A percentile compares a stretch with the other conserved stretches of the same genome.
These are phyloP conservation scores for Penaeus indicus DNA, from an alignment of 1,140 invertebrate species.

Conservation along the genomic window DNA sequence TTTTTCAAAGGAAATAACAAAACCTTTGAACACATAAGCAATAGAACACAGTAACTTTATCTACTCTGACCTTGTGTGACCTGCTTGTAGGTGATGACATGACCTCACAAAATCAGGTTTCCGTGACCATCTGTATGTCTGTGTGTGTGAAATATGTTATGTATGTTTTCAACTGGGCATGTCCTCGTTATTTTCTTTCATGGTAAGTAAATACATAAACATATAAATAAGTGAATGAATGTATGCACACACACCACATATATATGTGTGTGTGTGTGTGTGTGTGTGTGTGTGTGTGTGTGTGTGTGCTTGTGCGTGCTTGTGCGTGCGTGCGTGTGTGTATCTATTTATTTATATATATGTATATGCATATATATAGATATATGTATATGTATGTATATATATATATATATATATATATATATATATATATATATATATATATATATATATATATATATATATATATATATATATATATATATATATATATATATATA, in stretches of 20 bases:
- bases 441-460: constrained; percentile 15
- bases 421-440: constrained; percentile 20
- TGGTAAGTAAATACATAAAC: constrained; percentile 29
- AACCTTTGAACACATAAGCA: too few species aligned
- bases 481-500: neutral
- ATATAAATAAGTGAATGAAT: neutral
- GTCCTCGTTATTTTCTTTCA: neutral
- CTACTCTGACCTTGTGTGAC: too few species aligned
- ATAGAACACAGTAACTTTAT: too few species aligned
- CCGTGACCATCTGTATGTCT: neutral
- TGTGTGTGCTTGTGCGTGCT: constrained; percentile 9
- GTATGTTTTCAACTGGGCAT: neutral
- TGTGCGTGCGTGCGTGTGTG: constrained; percentile 1
- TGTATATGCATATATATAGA: constrained; percentile 32
- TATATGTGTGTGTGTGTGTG: constrained; percentile 31
- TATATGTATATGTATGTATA: neutral
- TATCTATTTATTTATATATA: constrained; percentile 33
- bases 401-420: constrained; percentile 14
- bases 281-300: neutral
- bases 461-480: constrained; percentile 19
- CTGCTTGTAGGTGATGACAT: too few species aligned
- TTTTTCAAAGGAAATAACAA: too few species aligned
- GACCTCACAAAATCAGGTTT: too few species aligned
- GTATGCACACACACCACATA: constrained; percentile 10
- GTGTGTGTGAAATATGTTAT: neutral